A percentile compares a stretch with the other conserved stretches of the same genome.
These are phyloP conservation scores for Synanthedon myopaeformis DNA, from an alignment of 2,888 invertebrate species.

Conservation along the genomic window DNA sequence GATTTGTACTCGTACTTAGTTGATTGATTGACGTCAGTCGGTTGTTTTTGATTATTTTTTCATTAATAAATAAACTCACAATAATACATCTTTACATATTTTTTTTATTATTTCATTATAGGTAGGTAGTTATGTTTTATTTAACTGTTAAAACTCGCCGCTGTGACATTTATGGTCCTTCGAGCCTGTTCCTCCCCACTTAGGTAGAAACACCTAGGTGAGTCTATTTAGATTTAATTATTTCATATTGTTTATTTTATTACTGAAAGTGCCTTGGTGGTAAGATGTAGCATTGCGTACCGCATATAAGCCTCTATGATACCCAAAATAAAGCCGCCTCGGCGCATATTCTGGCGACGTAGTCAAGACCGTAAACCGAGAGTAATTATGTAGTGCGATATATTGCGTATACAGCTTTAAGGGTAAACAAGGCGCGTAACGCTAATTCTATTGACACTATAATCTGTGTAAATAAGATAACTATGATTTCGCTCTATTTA, in stretches of 20 bases:
- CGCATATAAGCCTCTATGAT: not conserved
- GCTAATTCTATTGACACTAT: conserved; percentile 17
- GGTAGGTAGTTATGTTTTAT: too few species aligned
- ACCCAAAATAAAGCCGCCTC: not conserved
- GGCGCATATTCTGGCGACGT: not conserved
- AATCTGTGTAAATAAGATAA: conserved; percentile 27
- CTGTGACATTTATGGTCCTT: too few species aligned
- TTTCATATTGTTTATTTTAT: not conserved
- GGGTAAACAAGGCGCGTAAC: conserved; percentile 1
- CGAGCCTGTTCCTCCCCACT: too few species aligned
- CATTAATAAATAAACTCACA: too few species aligned
- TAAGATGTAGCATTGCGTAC: not conserved
- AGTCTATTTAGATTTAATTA: not conserved
- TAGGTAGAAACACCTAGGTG: too few species aligned
- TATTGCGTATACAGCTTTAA: not conserved
- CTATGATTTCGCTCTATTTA: conserved; percentile 12
- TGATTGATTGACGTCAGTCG: too few species aligned
- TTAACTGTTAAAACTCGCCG: too few species aligned
- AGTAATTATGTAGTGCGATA: not conserved
- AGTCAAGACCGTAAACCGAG: not conserved
- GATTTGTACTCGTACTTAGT: too few species aligned
- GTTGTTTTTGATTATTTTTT: too few species aligned
- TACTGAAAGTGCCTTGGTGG: not conserved
- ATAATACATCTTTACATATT: too few species aligned
- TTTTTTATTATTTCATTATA: too few species aligned